Base-by-base conservation (phyloP, 2,888 invertebrate species). In the Meghimatium bilineatum region DNA sequence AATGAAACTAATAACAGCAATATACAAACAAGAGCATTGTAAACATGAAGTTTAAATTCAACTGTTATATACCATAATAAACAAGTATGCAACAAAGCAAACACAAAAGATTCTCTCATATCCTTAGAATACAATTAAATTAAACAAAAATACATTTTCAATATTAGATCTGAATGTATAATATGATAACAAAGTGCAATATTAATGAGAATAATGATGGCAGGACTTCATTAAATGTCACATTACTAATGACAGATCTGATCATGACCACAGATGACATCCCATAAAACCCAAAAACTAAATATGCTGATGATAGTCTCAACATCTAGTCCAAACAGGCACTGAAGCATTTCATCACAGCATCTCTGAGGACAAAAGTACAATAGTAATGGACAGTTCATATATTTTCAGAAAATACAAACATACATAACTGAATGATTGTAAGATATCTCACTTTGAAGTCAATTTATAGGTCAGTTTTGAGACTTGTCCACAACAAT, bases 291-390 rank as follows among this genome's bases (percentile, higher is more conserved):
- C 67, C 32, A 67, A 26, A 66, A 66, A 32, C 17, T 32, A 6
- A 29, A 66, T 32, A 10, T 32, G 1, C 66, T 29, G 32, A 32
- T 32, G 74, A 49, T 49, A 29, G 17, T 12, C n/a, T 74, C 49
- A 52, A 52, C 23, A 29, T 20, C 74, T 88, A 91, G 1, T 89
- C 90, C n/a, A 92, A 67, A 83, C 92, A 92, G 10, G 90, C 84
- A 66, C 89, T 89, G 88, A 92, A 93, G 87, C 93, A 93, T 85
- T 96, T 96, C 93, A 95, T 96, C 12, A 96, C 96, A 83, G 96
- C 96, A 94, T 96, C 96, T 90, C 92, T 92, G 89, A 60, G 90
- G 88, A 82, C 79, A 44, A 5, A 71, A 38, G 69, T 36, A 36
- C 23, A 23, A 71, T 23, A 36, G 20, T 38, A 12, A 1, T 8